Evolutionary conservation across 2,797 vertebrate genomes (phyloP).

Genomic region (Cetoscarus ocellatus): DNA sequence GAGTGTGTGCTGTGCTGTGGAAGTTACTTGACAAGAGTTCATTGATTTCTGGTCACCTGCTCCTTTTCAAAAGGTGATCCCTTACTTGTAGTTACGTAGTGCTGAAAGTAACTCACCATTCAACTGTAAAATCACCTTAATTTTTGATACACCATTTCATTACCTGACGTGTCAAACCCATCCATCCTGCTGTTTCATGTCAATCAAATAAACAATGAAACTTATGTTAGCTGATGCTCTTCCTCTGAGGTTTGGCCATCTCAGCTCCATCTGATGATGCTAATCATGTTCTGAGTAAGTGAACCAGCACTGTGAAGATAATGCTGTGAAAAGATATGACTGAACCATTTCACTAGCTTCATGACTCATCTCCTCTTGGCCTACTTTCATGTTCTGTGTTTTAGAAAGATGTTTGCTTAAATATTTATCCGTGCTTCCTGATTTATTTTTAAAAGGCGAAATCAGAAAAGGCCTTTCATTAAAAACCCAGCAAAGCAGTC

Average conservation of each 20-base stretch:
- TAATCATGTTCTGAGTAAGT: neutral
- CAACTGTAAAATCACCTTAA: too few relatives aligned
- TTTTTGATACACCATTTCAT: too few relatives aligned
- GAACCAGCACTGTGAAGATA: neutral
- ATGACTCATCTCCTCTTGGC: neutral
- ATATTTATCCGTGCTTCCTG: neutral
- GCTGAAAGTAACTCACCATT: too few relatives aligned
- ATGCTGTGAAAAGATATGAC: neutral
- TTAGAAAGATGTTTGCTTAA: neutral
- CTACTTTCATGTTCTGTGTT: neutral
- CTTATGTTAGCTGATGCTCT: neutral
- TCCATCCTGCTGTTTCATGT: neutral
- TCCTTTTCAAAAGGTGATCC: too few relatives aligned
- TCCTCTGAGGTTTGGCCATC: neutral
- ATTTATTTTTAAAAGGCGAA: neutral
- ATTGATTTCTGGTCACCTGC: too few relatives aligned
- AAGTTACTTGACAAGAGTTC: too few relatives aligned
- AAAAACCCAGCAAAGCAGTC: neutral
- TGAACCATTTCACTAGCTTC: neutral
- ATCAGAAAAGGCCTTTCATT: neutral
- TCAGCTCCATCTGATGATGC: too few relatives aligned
- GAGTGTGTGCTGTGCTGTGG: too few relatives aligned
- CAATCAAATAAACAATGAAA: neutral
- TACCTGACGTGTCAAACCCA: too few relatives aligned
- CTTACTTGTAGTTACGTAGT: too few relatives aligned